Evolutionary conservation across 1,140 invertebrate species (phyloP).

Genomic region (Colletes gigas): DNA sequence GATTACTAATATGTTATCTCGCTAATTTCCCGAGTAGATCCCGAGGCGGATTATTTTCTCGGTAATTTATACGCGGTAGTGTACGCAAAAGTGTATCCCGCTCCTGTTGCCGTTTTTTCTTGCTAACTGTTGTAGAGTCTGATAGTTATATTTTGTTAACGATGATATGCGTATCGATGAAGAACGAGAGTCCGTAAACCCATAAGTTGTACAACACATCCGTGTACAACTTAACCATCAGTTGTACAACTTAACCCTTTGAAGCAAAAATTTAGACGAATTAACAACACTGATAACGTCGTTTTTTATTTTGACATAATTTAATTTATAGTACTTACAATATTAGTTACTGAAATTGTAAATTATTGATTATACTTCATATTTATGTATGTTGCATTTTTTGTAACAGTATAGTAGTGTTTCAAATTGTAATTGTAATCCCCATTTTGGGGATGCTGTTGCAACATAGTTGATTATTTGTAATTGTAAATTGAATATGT

Average conservation of each 20-base stretch:
- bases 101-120: conserved; percentile 75
- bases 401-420: not conserved
- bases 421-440: conserved; percentile 7
- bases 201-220: conserved; percentile 29
- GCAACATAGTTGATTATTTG: conserved; percentile 2
- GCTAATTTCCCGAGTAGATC: not conserved
- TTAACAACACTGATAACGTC: not conserved
- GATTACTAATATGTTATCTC: not conserved
- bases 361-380: not conserved
- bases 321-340: not conserved
- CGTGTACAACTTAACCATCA: conserved; percentile 24
- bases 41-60: conserved; percentile 44
- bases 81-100: conserved; percentile 40
- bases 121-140: conserved; percentile 79
- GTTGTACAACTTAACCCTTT: conserved; percentile 36
- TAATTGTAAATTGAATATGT: conserved; percentile 27
- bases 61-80: conserved; percentile 40
- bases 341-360: not conserved
- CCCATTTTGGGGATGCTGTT: not conserved
- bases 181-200: conserved; percentile 9
- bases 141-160: conserved; percentile 80
- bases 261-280: conserved; percentile 31
- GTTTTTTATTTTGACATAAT: not conserved
- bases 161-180: conserved; percentile 37
- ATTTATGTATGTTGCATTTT: conserved; percentile 2